These are phyloP conservation scores for Silurus meridionalis DNA, from an alignment of 2,113 vertebrate species.

Conservation along the genomic window DNA sequence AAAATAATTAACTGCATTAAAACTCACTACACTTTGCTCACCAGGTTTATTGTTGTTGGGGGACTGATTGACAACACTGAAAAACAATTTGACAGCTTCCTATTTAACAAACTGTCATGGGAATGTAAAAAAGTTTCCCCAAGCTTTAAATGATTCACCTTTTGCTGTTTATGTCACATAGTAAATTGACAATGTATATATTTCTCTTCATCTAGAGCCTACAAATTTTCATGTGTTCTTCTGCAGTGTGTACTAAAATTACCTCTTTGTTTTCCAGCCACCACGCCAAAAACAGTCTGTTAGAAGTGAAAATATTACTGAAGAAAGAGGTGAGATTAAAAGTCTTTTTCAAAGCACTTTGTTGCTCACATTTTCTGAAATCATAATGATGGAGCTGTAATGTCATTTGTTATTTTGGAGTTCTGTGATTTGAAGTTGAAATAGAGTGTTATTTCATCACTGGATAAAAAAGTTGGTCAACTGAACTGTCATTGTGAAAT, in stretches of 20 bases:
- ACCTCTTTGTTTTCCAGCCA: slow-evolving; percentile 1
- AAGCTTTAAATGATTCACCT: neutral
- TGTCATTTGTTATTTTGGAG: neutral
- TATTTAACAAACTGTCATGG: neutral
- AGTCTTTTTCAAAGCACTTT: no score
- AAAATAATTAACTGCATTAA: neutral
- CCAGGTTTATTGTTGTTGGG: neutral
- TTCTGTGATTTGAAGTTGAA: neutral
- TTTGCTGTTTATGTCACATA: neutral
- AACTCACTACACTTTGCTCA: neutral
- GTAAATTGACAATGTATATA: neutral
- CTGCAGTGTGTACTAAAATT: neutral
- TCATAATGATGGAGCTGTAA: neutral
- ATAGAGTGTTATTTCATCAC: neutral
- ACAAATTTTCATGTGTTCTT: neutral
- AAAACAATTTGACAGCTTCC: neutral
- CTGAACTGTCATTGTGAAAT: no score
- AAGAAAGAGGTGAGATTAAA: slow-evolving; percentile 25
- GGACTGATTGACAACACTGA: neutral
- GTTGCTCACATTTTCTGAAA: neutral
- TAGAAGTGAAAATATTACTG: neutral
- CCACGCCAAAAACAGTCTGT: neutral
- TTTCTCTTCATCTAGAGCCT: neutral
- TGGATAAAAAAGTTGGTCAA: neutral
- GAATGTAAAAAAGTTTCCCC: neutral